phyloP scores from a whole-genome alignment of 2,113 vertebrate genomes.

The Pleuronectes platessa region DNA sequence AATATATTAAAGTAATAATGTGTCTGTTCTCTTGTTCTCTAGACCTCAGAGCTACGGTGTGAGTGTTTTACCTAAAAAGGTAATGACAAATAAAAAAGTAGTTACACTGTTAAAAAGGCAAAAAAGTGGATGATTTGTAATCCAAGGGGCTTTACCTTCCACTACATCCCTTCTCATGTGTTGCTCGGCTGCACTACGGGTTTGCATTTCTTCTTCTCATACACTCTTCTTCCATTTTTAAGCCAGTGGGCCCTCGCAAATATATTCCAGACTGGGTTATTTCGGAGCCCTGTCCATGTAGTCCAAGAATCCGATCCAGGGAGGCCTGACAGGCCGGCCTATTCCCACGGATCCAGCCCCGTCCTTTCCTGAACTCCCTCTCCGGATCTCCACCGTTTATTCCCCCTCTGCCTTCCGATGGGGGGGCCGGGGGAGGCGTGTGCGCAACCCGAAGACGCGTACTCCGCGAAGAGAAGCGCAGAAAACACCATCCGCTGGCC shows the following conservation, averaged over 20 bases:
- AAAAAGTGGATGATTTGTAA: conserved; percentile 11
- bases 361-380: conserved; percentile 86
- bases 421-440: conserved; percentile 52
- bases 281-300: conserved; percentile 57
- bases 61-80: too few relatives aligned
- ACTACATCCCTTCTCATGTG: conserved; percentile 37
- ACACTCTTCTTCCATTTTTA: conserved; percentile 40
- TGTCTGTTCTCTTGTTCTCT: not conserved
- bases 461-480: conserved; percentile 59
- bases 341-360: conserved; percentile 82
- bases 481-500: conserved; percentile 56
- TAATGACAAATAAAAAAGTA: too few relatives aligned
- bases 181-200: conserved; percentile 32
- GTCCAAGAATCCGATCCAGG: conserved; percentile 60
- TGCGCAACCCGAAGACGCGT: conserved; percentile 48
- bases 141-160: conserved; percentile 54
- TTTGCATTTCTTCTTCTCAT: conserved; percentile 25
- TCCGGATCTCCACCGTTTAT: conserved; percentile 77
- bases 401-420: conserved; percentile 66
- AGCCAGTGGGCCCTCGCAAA: conserved; percentile 36
- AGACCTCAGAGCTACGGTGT: too few relatives aligned
- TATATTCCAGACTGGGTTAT: conserved; percentile 48
- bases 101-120: not conserved
- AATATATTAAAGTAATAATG: not conserved
- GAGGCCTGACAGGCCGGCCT: conserved; percentile 81